These are phyloP conservation scores for Liposcelis brunnea DNA, from an alignment of 2,888 invertebrate genomes.

Conservation along the genomic window DNA sequence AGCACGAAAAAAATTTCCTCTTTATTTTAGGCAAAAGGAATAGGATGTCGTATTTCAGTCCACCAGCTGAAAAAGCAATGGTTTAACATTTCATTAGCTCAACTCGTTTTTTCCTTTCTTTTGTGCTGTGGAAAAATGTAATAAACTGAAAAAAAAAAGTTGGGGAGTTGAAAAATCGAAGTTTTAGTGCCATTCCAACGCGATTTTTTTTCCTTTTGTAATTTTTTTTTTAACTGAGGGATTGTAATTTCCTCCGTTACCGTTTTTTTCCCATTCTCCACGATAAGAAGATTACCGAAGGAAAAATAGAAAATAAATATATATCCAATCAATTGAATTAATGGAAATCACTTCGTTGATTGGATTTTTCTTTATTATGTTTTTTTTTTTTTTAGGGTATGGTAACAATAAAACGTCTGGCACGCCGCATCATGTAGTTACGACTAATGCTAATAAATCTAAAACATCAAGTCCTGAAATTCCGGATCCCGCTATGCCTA, in stretches of 20 bases:
- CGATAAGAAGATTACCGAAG: too few relatives aligned
- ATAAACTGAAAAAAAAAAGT: conserved; percentile 6
- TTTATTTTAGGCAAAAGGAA: conserved; percentile 3
- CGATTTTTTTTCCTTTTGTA: too few relatives aligned
- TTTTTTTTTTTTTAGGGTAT: conserved; percentile 27
- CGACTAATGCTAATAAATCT: background rate
- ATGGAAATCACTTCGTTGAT: too few relatives aligned
- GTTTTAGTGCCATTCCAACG: background rate
- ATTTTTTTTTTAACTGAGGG: too few relatives aligned
- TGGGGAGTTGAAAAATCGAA: conserved; percentile 3
- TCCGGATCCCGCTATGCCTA: conserved; percentile 47
- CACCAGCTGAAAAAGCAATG: too few relatives aligned
- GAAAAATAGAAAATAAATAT: too few relatives aligned
- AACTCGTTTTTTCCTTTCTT: too few relatives aligned
- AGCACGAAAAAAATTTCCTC: conserved; percentile 24
- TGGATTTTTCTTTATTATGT: conserved; percentile 12
- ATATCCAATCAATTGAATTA: too few relatives aligned
- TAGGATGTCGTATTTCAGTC: conserved; percentile 6
- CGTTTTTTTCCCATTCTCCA: too few relatives aligned
- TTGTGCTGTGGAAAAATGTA: conserved; percentile 10
- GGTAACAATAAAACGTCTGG: conserved; percentile 30
- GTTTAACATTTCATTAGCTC: conserved; percentile 2
- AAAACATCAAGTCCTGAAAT: conserved; percentile 36
- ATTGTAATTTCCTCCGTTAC: too few relatives aligned
- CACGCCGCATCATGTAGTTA: conserved; percentile 23